These are phyloP conservation scores for Rhyacophila evoluta DNA, from an alignment of 2,888 invertebrate genomes.

Conservation along the genomic window DNA sequence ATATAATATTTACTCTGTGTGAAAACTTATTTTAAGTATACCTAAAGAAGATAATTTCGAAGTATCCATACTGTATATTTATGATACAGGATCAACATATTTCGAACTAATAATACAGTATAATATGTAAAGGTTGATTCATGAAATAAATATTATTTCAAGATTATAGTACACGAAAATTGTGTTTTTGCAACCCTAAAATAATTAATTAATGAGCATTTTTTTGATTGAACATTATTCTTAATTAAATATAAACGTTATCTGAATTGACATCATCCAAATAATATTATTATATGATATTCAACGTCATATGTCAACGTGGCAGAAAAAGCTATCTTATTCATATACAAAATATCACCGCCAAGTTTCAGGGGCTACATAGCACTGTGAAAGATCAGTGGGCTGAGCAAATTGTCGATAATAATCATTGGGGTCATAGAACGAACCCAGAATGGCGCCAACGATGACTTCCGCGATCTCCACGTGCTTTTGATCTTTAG, in stretches of 20 bases:
- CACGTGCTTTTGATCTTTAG: constrained; percentile 89
- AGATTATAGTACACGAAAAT: too few species aligned
- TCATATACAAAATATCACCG: not conserved
- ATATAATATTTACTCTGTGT: too few species aligned
- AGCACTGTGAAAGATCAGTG: not conserved
- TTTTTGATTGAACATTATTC: not conserved
- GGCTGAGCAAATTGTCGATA: not conserved
- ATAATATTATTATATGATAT: not conserved
- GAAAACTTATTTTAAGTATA: too few species aligned
- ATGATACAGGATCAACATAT: too few species aligned
- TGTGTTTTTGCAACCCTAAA: too few species aligned
- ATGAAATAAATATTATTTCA: too few species aligned
- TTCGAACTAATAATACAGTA: too few species aligned
- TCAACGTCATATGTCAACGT: not conserved
- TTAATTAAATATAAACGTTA: not conserved
- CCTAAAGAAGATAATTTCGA: too few species aligned
- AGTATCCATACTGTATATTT: too few species aligned
- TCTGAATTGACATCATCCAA: not conserved
- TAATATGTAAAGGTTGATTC: too few species aligned
- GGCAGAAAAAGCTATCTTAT: not conserved
- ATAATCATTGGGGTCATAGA: constrained; percentile 18
- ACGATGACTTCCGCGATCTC: constrained; percentile 97
- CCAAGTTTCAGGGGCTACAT: not conserved
- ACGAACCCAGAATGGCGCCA: constrained; percentile 90
- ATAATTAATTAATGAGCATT: not conserved